Evolutionary conservation across 2,797 vertebrate genomes (phyloP).

Genomic region (Mus minutoides): DNA sequence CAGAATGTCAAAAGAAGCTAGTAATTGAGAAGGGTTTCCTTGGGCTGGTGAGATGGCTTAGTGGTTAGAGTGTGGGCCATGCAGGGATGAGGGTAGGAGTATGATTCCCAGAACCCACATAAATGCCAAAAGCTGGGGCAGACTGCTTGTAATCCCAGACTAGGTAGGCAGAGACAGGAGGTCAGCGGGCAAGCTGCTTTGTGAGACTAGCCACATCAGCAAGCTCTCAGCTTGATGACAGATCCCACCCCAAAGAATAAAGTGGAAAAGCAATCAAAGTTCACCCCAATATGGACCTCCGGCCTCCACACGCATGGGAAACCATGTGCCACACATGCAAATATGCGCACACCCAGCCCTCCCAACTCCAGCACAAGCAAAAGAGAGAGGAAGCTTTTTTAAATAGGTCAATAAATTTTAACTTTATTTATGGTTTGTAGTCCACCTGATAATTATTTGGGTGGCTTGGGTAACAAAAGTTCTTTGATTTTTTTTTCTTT

Average conservation of each 20-base stretch:
- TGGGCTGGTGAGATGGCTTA: not conserved
- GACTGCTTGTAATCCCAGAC: not conserved
- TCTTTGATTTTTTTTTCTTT: not conserved
- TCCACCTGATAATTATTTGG: conserved; percentile 25
- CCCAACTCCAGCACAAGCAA: not conserved
- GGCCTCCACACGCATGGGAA: not conserved
- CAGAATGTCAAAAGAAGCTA: not conserved
- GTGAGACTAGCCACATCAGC: not conserved
- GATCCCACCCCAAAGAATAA: not conserved
- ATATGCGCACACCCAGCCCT: not conserved
- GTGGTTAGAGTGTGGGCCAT: not conserved
- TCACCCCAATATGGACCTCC: not conserved
- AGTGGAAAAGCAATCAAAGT: not conserved
- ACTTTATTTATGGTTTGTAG: conserved; percentile 27
- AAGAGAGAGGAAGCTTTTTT: not conserved
- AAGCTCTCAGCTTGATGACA: not conserved
- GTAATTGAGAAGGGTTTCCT: not conserved
- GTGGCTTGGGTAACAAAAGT: conserved; percentile 8
- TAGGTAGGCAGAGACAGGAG: not conserved
- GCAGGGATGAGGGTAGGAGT: not conserved
- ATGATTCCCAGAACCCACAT: not conserved
- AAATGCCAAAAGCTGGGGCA: not conserved
- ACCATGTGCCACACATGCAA: not conserved
- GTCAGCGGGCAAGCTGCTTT: not conserved
- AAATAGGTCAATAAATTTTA: conserved; percentile 14